Percentiles rank a stretch among this genome's conserved stretches.
These are phyloP conservation scores for Eugnorisma glareosa DNA, from an alignment of 2,888 invertebrate species.

Conservation along the genomic window DNA sequence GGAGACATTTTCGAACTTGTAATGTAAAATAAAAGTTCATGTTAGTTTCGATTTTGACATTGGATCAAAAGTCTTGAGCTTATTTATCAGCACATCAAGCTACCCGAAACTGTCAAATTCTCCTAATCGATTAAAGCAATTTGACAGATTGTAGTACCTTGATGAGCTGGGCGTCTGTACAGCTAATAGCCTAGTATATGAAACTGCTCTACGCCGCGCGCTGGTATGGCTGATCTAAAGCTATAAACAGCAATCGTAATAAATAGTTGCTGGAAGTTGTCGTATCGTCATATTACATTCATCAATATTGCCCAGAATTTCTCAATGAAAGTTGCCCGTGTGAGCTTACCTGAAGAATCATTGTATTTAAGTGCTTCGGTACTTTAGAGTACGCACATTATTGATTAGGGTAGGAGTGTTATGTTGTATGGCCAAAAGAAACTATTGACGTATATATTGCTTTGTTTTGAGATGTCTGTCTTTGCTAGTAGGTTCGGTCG, in stretches of 20 bases:
- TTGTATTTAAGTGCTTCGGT: slow-evolving; percentile 40
- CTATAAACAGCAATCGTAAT: not conserved
- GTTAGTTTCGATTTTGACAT: no score
- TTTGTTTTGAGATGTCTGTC: not conserved
- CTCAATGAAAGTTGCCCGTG: not conserved
- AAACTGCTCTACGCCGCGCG: no score
- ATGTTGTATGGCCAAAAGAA: slow-evolving; percentile 4
- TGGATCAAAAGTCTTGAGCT: no score
- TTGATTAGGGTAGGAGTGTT: slow-evolving; percentile 19
- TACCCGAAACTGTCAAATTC: no score
- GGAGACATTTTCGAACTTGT: no score
- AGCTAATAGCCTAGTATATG: no score
- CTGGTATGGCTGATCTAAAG: not conserved
- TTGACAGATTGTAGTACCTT: no score
- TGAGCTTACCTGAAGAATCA: slow-evolving; percentile 9
- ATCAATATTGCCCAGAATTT: not conserved
- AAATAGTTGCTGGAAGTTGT: not conserved
- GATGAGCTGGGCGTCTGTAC: no score
- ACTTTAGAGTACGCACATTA: slow-evolving; percentile 42
- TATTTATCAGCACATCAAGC: no score
- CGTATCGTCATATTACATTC: not conserved
- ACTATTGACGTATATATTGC: slow-evolving; percentile 22
- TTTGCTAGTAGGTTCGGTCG: not conserved
- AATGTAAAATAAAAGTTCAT: no score
- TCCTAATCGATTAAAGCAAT: no score